These are phyloP conservation scores for Shargacucullia verbasci DNA, from an alignment of 2,888 invertebrate species.

Conservation along the genomic window DNA sequence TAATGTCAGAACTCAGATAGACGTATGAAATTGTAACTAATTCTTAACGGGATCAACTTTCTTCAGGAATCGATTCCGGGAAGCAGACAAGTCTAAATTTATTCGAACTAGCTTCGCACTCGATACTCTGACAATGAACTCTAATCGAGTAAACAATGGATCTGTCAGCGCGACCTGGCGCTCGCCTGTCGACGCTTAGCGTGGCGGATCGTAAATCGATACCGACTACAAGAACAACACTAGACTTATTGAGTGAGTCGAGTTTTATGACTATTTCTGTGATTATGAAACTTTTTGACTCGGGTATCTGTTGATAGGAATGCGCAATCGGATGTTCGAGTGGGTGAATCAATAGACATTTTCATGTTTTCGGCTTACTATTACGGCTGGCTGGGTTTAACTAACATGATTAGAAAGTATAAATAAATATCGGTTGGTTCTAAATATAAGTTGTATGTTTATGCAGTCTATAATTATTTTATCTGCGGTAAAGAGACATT, in stretches of 20 bases:
- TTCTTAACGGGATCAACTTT: conserved; percentile 51
- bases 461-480: neutral
- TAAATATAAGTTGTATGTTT: conserved; percentile 5
- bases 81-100: conserved; percentile 81
- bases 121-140: conserved; percentile 87
- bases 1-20: conserved; percentile 40
- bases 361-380: conserved; percentile 24
- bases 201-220: conserved; percentile 83
- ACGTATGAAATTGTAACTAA: conserved; percentile 52
- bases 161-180: conserved; percentile 83
- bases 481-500: no score
- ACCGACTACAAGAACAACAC: conserved; percentile 75
- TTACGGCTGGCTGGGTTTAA: neutral
- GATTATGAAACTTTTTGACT: conserved; percentile 72
- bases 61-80: conserved; percentile 70
- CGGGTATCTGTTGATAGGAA: conserved; percentile 56
- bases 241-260: conserved; percentile 75
- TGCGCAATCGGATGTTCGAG: conserved; percentile 33
- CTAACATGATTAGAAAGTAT: conserved; percentile 13
- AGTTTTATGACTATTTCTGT: conserved; percentile 78
- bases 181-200: conserved; percentile 78
- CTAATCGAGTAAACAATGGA: conserved; percentile 83
- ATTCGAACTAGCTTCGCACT: conserved; percentile 81
- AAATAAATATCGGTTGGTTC: conserved; percentile 16
- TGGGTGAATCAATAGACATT: conserved; percentile 15